These are phyloP conservation scores for Synanthedon tipuliformis DNA, from an alignment of 2,888 invertebrate species.

Conservation along the genomic window DNA sequence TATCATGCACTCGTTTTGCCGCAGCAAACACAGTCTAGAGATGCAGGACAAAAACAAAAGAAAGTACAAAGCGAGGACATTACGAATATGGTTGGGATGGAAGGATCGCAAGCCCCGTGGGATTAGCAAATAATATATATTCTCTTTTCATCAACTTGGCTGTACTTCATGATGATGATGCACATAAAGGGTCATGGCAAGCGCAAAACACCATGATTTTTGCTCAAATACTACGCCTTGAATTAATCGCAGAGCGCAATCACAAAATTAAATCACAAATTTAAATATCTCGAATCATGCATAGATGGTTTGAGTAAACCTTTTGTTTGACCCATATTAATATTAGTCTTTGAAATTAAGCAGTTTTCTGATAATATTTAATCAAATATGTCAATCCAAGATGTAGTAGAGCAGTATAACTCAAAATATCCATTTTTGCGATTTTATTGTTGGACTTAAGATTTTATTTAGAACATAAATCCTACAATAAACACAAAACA, in stretches of 20 bases:
- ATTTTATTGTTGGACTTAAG: conserved; percentile 18
- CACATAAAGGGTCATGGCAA: conserved; percentile 8
- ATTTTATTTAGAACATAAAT: too few species aligned
- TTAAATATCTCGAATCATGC: too few species aligned
- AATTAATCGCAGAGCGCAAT: too few species aligned
- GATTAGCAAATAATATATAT: conserved; percentile 37
- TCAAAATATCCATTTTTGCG: conserved; percentile 23
- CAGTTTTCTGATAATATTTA: too few species aligned
- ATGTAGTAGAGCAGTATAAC: too few species aligned
- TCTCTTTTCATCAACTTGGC: conserved; percentile 42
- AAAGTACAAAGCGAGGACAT: conserved; percentile 16
- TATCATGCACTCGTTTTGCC: conserved; percentile 14
- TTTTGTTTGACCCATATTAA: too few species aligned
- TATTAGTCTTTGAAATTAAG: too few species aligned
- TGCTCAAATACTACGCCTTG: conserved; percentile 15
- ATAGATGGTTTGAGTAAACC: too few species aligned
- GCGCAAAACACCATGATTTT: conserved; percentile 4
- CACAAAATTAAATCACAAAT: too few species aligned
- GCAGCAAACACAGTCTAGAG: conserved; percentile 29
- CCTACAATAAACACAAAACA: too few species aligned
- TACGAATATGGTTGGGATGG: conserved; percentile 19
- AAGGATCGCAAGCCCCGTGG: conserved; percentile 48
- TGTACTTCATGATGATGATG: conserved; percentile 37
- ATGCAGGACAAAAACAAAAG: conserved; percentile 43
- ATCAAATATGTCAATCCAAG: too few species aligned